Evolutionary conservation across 2,888 invertebrate genomes (phyloP), one percentile per base, ranked within the genome.

Genomic region (Drosophila formosana): DNA sequence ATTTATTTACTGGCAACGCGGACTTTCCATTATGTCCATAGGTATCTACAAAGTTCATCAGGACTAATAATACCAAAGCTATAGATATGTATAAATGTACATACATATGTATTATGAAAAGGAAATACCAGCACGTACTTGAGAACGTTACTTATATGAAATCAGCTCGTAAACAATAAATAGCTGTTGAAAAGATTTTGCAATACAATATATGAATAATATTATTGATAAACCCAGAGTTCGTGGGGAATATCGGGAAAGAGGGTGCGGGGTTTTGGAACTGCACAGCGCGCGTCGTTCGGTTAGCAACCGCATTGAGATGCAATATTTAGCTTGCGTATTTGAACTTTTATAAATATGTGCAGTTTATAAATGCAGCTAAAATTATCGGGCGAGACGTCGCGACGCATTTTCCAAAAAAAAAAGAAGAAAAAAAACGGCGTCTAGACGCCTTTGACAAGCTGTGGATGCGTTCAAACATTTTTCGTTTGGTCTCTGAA

Each of bases 401-500:
- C 82, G 83, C 83, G 86, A 82, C 86, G 71, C 79, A 72, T 75
- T 83, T 80, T 58, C 66, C 7, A 32, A 32, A 32, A 32, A 32
- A 8, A 7, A 8, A 30, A 5, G 3, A 30, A 0, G 11, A 11
- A 34, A n/a, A 66, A 76, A 75, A 72, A 71, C 50, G 74, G 61
- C 62, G 85, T 82, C 87, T 86, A 82, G 87, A 82, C 82, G 51
- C 45, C 71, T 79, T 76, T 84, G 82, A 82, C 86, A 85, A 78
- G 72, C 74, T 32, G 46, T 28, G 60, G 58, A 71, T 53, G 52
- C 43, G 46, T 46, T 65, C 43, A 39, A 73, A 62, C 76, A 61
- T 41, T 50, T 37, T 39, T 43, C 37, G 37, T 37, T 45, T 28
- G 26, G 37, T 45, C 28, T 25, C 28, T 25, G 32, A 46, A 37